Conservation (phyloP, 2,797 vertebrate genomes). For the Tamandua tetradactyla region DNA sequence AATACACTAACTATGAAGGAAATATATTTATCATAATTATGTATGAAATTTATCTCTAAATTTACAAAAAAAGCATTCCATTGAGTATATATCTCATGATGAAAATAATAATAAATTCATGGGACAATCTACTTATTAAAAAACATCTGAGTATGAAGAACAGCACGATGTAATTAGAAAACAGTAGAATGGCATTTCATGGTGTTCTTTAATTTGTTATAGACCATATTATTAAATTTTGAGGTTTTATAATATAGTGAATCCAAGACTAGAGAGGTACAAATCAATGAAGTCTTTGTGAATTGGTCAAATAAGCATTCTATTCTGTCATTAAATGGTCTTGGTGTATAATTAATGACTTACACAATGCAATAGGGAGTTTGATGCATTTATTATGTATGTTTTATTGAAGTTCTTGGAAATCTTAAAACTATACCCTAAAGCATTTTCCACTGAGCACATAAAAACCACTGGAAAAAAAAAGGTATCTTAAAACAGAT, state of each 20-base stretch:
- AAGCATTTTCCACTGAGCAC: constrained; percentile 51
- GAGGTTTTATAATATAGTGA: neutral
- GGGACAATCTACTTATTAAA: neutral
- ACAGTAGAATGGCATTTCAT: neutral
- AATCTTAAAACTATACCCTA: constrained; percentile 43
- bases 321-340: neutral
- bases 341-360: constrained; percentile 53
- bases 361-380: neutral
- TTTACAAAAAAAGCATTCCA: neutral
- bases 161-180: neutral
- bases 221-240: neutral
- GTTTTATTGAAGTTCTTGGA: neutral
- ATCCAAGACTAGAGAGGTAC: neutral
- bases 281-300: neutral
- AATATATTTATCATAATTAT: neutral
- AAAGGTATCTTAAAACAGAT: constrained; percentile 51
- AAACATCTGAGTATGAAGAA: neutral
- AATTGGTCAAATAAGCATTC: neutral
- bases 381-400: constrained; percentile 28
- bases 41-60: neutral
- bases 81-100: neutral
- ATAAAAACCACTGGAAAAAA: neutral
- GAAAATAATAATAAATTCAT: constrained; percentile 16
- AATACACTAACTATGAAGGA: neutral
- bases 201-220: neutral